phyloP scores from a whole-genome alignment of 2,113 vertebrate species.

The Tilapia sparmanii region DNA sequence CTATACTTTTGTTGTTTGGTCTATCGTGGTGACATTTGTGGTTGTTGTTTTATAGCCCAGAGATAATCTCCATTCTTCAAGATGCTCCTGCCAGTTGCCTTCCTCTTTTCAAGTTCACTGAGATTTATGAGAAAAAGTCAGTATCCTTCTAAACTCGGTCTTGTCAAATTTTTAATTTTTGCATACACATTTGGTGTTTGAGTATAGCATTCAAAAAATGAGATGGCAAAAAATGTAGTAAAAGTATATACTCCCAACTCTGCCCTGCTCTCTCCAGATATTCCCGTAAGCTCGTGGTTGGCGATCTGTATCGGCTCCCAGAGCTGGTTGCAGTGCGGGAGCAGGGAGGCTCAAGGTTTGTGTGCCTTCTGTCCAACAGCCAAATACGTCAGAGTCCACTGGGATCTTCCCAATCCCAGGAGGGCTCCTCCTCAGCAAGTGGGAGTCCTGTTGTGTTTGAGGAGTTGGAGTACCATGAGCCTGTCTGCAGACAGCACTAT shows the following conservation, averaged over 20 bases:
- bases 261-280: constrained; percentile 62
- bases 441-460: constrained; percentile 94
- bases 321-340: constrained; percentile 87
- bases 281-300: constrained; percentile 80
- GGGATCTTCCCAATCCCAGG: constrained; percentile 88
- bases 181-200: background rate
- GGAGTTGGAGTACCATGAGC: constrained; percentile 93
- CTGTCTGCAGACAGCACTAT: constrained; percentile 88
- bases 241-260: background rate
- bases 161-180: background rate
- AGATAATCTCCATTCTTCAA: constrained; percentile 85
- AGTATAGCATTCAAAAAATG: background rate
- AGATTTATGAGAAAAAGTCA: constrained; percentile 97
- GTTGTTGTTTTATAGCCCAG: constrained; percentile 71
- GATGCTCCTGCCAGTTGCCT: constrained; percentile 93
- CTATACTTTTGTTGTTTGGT: background rate
- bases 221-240: background rate
- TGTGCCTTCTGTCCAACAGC: constrained; percentile 86
- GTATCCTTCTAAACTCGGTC: background rate
- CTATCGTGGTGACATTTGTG: background rate
- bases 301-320: constrained; percentile 85
- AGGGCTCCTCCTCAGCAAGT: constrained; percentile 79
- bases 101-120: constrained; percentile 90
- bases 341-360: constrained; percentile 82
- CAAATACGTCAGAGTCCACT: constrained; percentile 89